Percentiles rank a stretch among this genome's conserved stretches.
Conservation (phyloP, 2,888 invertebrate species). For the Rotaria socialis region DNA sequence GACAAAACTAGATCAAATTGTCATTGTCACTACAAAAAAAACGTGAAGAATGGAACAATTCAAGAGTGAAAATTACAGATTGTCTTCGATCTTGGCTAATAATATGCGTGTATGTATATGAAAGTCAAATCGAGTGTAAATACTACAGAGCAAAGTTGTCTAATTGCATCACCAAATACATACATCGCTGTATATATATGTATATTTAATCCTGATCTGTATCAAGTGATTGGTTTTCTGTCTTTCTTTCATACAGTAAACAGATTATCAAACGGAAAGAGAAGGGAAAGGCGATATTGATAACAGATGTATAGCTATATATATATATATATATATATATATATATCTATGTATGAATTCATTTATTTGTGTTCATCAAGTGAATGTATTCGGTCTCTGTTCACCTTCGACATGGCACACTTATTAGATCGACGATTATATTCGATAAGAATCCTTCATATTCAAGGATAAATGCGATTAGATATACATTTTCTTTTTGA, state of each 20-base stretch:
- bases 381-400: background rate
- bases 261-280: background rate
- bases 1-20: background rate
- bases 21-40: background rate
- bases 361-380: background rate
- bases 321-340: background rate
- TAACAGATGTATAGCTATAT: background rate
- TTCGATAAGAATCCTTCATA: slow-evolving; percentile 23
- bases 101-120: background rate
- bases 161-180: background rate
- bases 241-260: background rate
- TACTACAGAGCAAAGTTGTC: background rate
- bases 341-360: background rate
- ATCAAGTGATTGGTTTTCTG: background rate
- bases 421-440: background rate
- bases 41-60: background rate
- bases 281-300: background rate
- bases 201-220: background rate
- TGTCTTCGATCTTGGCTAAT: background rate
- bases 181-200: too few relatives aligned
- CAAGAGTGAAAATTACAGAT: slow-evolving; percentile 13
- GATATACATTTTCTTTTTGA: background rate
- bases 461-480: background rate
- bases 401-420: background rate
- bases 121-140: background rate